Evolutionary conservation across 2,797 vertebrate species (phyloP).

Genomic region (Bradypus variegatus): DNA sequence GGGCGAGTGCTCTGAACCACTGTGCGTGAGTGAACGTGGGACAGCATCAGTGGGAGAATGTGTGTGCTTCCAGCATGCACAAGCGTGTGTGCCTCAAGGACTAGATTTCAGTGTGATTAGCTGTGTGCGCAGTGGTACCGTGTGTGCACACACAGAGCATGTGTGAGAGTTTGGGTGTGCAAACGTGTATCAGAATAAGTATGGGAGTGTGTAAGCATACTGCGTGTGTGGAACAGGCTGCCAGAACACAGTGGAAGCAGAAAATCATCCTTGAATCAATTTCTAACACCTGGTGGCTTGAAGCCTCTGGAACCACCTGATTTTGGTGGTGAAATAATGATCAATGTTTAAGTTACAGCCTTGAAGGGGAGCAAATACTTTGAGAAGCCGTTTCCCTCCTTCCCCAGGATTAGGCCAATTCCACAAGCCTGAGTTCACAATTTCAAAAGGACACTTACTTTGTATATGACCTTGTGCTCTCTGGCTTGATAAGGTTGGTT

Average conservation of each 20-base stretch:
- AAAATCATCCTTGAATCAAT: not conserved
- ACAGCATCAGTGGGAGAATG: too few relatives aligned
- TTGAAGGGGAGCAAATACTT: not conserved
- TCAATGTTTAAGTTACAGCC: not conserved
- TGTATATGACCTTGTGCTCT: not conserved
- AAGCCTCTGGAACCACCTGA: not conserved
- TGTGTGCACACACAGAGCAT: too few relatives aligned
- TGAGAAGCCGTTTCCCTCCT: not conserved
- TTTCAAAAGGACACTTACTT: not conserved
- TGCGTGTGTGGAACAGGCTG: not conserved
- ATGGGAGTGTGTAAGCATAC: not conserved
- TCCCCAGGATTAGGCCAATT: too few relatives aligned
- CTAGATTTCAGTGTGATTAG: too few relatives aligned
- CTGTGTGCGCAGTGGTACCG: too few relatives aligned
- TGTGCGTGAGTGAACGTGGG: too few relatives aligned
- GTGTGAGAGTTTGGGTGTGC: not conserved
- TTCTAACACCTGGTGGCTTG: not conserved
- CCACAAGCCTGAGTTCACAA: not conserved
- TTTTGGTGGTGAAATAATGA: not conserved
- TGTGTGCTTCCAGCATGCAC: too few relatives aligned
- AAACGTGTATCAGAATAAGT: too few relatives aligned
- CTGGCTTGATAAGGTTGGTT: too few relatives aligned
- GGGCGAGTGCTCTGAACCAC: too few relatives aligned
- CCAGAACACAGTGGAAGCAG: not conserved
- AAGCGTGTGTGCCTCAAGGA: not conserved